phyloP scores from a whole-genome alignment of 1,140 invertebrate genomes.

The Onthophagus taurus region DNA sequence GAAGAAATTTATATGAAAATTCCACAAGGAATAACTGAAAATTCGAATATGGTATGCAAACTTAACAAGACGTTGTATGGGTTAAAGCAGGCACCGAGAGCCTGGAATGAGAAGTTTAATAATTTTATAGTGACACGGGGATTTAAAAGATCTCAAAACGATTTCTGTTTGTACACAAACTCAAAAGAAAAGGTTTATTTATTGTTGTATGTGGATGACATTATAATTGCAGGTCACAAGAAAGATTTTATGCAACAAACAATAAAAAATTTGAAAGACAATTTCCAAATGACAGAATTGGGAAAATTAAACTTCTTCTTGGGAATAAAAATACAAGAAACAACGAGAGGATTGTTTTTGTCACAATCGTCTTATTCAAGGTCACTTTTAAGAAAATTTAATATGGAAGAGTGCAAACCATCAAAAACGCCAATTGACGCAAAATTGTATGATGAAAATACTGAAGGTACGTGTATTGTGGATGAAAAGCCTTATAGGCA shows the following conservation, averaged over 20 bases:
- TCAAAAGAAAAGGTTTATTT: background rate
- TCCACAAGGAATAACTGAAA: conserved; percentile 32
- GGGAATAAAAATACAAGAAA: conserved; percentile 10
- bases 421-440: conserved; percentile 4
- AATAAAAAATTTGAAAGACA: conserved; percentile 12
- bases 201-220: conserved; percentile 11
- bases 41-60: conserved; percentile 5
- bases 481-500: conserved; percentile 5
- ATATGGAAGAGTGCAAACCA: conserved; percentile 13
- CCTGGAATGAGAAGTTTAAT: conserved; percentile 26
- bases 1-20: conserved; percentile 38
- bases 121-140: background rate
- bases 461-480: background rate
- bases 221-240: conserved; percentile 6
- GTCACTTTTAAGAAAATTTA: conserved; percentile 3
- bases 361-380: conserved; percentile 4
- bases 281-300: conserved; percentile 9
- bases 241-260: conserved; percentile 3
- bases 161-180: conserved; percentile 6
- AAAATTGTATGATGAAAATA: background rate
- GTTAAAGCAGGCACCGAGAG: conserved; percentile 28
- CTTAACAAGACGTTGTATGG: conserved; percentile 27
- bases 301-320: conserved; percentile 4
- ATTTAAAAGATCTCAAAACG: conserved; percentile 4
- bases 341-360: conserved; percentile 7